These are phyloP conservation scores for Rambutsinella grinnellia DNA, from an alignment of 2,888 invertebrate genomes.

Conservation along the genomic window DNA sequence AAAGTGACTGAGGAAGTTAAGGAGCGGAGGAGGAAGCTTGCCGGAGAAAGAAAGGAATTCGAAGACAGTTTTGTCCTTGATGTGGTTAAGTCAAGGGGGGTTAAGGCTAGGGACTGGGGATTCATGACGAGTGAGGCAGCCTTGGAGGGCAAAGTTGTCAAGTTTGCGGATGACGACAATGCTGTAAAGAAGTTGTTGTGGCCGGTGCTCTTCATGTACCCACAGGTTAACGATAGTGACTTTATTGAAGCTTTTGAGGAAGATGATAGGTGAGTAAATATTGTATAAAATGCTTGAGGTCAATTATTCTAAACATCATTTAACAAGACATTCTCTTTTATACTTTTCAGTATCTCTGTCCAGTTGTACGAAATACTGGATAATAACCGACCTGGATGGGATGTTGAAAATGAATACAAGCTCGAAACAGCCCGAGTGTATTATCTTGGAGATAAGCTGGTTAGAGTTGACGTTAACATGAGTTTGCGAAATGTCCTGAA, in stretches of 20 bases:
- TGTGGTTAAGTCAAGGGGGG: slow-evolving; percentile 47
- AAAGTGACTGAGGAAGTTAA: background rate
- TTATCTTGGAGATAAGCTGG: slow-evolving; percentile 78
- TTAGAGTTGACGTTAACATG: slow-evolving; percentile 73
- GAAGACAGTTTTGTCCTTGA: slow-evolving; percentile 66
- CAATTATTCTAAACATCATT: background rate
- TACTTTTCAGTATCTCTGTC: slow-evolving; percentile 73
- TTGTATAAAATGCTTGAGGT: background rate
- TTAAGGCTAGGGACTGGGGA: slow-evolving; percentile 60
- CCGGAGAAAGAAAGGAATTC: slow-evolving; percentile 69
- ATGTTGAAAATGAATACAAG: slow-evolving; percentile 77
- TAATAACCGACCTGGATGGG: slow-evolving; percentile 79
- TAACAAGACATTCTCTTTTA: no score
- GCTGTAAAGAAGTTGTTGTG: slow-evolving; percentile 75
- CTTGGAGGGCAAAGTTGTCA: slow-evolving; percentile 47
- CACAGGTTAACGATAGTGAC: slow-evolving; percentile 89
- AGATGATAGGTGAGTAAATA: slow-evolving; percentile 72
- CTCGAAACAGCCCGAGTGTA: slow-evolving; percentile 77
- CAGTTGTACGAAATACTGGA: slow-evolving; percentile 78
- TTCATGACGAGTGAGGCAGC: slow-evolving; percentile 27
- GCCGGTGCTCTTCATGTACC: slow-evolving; percentile 92
- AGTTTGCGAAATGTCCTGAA: slow-evolving; percentile 76
- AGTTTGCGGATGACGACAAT: slow-evolving; percentile 67
- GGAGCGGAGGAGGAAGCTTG: slow-evolving; percentile 49
- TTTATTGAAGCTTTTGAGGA: slow-evolving; percentile 87